phyloP scores from a whole-genome alignment of 2,113 vertebrate genomes.

The Hirundichthys speculiger region DNA sequence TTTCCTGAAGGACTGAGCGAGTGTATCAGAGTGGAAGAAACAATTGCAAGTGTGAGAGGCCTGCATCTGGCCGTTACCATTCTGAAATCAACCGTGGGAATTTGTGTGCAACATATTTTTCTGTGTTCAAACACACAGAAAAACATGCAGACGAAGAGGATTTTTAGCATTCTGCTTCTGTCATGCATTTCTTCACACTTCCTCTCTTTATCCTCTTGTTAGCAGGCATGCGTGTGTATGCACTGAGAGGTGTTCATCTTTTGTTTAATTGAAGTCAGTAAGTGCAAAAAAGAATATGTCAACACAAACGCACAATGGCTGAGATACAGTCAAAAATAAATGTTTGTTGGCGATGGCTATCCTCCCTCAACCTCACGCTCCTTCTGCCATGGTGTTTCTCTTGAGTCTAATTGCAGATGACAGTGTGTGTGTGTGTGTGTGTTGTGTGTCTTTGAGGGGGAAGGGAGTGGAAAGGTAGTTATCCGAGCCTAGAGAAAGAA shows the following conservation, averaged over 20 bases:
- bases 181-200: conserved; percentile 27
- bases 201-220: conserved; percentile 12
- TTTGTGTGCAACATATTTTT: conserved; percentile 11
- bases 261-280: conserved; percentile 6
- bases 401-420: conserved; percentile 78
- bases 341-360: conserved; percentile 43
- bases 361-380: conserved; percentile 57
- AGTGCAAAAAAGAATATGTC: conserved; percentile 18
- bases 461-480: conserved; percentile 67
- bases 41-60: conserved; percentile 67
- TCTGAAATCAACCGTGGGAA: conserved; percentile 47
- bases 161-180: not conserved
- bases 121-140: not conserved
- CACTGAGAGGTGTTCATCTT: conserved; percentile 21
- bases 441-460: conserved; percentile 59
- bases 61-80: conserved; percentile 65
- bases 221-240: conserved; percentile 25
- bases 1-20: conserved; percentile 62
- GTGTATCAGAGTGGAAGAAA: conserved; percentile 62
- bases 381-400: conserved; percentile 68
- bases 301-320: conserved; percentile 14
- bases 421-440: conserved; percentile 66
- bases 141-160: not conserved
- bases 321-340: conserved; percentile 43
- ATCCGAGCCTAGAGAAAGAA: conserved; percentile 45